Base-by-base conservation (phyloP, 2,888 invertebrate genomes). In the Linyphia triangularis region DNA sequence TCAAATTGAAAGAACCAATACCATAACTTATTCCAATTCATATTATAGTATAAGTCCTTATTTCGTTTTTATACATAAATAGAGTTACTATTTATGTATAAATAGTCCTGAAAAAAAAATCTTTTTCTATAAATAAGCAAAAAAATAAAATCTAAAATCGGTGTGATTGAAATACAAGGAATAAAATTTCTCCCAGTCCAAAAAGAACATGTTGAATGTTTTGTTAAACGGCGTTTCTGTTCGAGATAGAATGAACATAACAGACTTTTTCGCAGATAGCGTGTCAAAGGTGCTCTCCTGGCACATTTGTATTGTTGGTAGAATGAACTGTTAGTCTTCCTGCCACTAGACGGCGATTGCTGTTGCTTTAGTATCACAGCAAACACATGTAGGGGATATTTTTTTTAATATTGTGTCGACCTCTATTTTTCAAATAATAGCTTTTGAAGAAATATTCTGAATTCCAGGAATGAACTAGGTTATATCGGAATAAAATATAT, bases 211-310 rank as follows among this genome's bases (percentile, higher is more conserved):
- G 86, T 88, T 88, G 19, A 30, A n/a, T 81, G 81, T 81, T 88
- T 88, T 88, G 33, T 81, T n/a, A 88, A 88, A 88, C 81, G 70
- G 77, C 78, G 43, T 43, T 86, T 86, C 30, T 61, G 79, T 73
- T 82, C 69, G 69, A 82, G 82, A 77, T 77, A 69, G 79, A 73
- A 72, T 79, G 65, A 72, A 79, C 67, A 57, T 83, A 77, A 83
- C 63, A 70, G 88, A 75, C 82, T 83, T 88, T 88, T 88, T n/a
- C 30, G 72, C n/a, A 43, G 88, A 88, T 82, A 81, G 63, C 16
- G 67, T 88, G 88, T 77, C 88, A 82, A 70, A 88, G 82, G 70
- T 77, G 24, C 26, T 26, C 59, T 9, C 61, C 43, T 22, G 26
- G 16, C 33, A 70, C 70, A 88, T 88, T 88, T 88, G 75, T 88